Evolutionary conservation across 1,140 invertebrate genomes (phyloP).

Genomic region (Colletes latitarsis): DNA sequence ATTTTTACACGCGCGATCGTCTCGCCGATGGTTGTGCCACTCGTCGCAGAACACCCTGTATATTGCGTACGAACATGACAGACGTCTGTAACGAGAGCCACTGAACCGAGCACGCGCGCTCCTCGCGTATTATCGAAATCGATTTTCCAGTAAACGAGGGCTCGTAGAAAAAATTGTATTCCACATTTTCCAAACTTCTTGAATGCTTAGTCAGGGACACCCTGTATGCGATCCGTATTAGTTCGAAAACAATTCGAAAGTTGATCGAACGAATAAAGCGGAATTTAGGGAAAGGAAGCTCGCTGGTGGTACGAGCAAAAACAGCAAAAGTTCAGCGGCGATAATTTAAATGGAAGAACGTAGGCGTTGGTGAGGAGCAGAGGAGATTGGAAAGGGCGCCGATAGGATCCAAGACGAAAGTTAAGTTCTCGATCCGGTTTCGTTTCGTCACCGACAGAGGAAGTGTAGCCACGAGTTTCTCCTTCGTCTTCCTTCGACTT

Average conservation of each 20-base stretch:
- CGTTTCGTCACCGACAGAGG: background rate
- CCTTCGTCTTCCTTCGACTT: background rate
- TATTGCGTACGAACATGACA: no score
- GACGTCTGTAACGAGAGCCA: no score
- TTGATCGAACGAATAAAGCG: background rate
- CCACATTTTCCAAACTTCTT: no score
- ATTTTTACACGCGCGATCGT: background rate
- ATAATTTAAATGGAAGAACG: slow-evolving; percentile 17
- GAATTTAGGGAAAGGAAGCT: background rate
- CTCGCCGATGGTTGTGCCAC: no score
- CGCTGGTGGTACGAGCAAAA: background rate
- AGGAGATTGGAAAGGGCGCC: background rate
- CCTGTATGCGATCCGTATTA: background rate
- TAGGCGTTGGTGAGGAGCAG: background rate
- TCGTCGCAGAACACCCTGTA: no score
- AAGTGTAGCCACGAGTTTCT: no score
- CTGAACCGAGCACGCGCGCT: no score
- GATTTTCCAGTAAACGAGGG: no score
- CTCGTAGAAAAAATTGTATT: no score
- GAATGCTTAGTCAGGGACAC: no score
- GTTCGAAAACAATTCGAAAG: background rate
- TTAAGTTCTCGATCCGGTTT: slow-evolving; percentile 16
- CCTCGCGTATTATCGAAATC: no score
- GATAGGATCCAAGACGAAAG: slow-evolving; percentile 4
- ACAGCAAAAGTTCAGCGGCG: slow-evolving; percentile 4